Base-by-base conservation (phyloP, 2,113 vertebrate species). In the Cinclus mexicanus region DNA sequence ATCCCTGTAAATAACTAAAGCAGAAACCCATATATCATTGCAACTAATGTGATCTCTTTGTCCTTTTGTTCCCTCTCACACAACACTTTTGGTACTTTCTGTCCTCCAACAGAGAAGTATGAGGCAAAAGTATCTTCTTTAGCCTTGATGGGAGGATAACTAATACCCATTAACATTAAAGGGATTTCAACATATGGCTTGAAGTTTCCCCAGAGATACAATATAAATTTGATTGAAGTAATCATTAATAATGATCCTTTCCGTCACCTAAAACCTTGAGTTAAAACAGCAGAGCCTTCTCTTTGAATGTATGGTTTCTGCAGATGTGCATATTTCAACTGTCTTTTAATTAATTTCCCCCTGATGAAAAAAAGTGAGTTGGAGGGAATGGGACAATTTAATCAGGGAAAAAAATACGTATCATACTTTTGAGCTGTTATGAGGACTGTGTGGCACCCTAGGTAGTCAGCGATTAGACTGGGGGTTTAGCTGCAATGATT, bases 101-200 rank as follows among this genome's bases (percentile, higher is more conserved):
- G 63, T 85, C 55, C 74, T 93, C 31, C 84, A 84, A 41, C 25
- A 70, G 47, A 78, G 67, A 69, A 79, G 57, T 0, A 1, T 33
- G 46, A 85, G 16, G 49, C n/a, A 29, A 50, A 76, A 79, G 11
- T 2, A 1, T 77, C n/a, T 87, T 20, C 60, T 84, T 84, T 71
- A 90, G 83, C 87, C 71, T 87, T 69, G 70, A 60, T 23, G 74
- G 61, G 24, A 90, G 74, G 89, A 50, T 53, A 83, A 89, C 81
- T 77, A 85, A 63, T 83, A 69, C 19, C 49, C 29, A 85, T 92
- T 95, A 92, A 76, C 81, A 81, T 83, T 84, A 83, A 94, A 88
- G 39, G 19, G 21, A 78, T 89, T 95, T 95, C 77, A 95, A 49
- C 91, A 89, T 87, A 91, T 72, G 74, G 78, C 74, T 87, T 87